Percentiles rank a stretch among this genome's conserved stretches.
These are phyloP conservation scores for Typhlichthys eigenmanni DNA, from an alignment of 2,797 vertebrate genomes.

Conservation along the genomic window DNA sequence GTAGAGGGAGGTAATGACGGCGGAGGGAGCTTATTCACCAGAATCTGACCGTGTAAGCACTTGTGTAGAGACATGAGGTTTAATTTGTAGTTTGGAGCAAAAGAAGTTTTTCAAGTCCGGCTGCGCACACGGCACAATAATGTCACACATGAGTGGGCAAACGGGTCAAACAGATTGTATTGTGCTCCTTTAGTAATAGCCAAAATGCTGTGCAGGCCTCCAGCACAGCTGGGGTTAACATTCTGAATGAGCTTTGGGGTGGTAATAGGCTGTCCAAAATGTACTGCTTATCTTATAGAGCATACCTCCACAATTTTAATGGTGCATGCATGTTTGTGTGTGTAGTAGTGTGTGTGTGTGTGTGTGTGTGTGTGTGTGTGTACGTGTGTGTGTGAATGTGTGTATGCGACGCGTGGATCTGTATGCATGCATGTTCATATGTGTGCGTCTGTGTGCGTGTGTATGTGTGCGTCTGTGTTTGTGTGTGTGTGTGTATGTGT, in stretches of 20 bases:
- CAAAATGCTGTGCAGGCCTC: constrained; percentile 43
- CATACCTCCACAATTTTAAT: constrained; percentile 73
- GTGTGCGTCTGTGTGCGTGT: background rate
- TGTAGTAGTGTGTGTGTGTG: constrained; percentile 6
- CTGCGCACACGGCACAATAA: constrained; percentile 74
- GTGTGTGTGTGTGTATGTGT: background rate
- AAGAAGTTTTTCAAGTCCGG: constrained; percentile 75
- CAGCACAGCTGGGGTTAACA: constrained; percentile 62
- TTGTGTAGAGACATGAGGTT: constrained; percentile 79
- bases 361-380: constrained; percentile 12
- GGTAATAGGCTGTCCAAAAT: constrained; percentile 73
- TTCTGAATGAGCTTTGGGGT: constrained; percentile 64
- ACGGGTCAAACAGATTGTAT: constrained; percentile 73
- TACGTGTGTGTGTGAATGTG: background rate
- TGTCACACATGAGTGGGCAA: constrained; percentile 81
- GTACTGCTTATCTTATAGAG: constrained; percentile 69
- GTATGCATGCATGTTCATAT: too few species aligned
- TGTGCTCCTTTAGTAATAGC: constrained; percentile 55
- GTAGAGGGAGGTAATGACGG: constrained; percentile 71
- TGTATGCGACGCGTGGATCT: too few species aligned
- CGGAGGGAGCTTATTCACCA: constrained; percentile 75
- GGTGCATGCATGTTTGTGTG: constrained; percentile 36
- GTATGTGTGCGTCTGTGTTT: too few species aligned
- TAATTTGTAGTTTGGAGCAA: constrained; percentile 78
- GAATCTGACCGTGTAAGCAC: constrained; percentile 80